phyloP scores from a whole-genome alignment of 2,797 vertebrate species.

The Syngnathus rostellatus region DNA sequence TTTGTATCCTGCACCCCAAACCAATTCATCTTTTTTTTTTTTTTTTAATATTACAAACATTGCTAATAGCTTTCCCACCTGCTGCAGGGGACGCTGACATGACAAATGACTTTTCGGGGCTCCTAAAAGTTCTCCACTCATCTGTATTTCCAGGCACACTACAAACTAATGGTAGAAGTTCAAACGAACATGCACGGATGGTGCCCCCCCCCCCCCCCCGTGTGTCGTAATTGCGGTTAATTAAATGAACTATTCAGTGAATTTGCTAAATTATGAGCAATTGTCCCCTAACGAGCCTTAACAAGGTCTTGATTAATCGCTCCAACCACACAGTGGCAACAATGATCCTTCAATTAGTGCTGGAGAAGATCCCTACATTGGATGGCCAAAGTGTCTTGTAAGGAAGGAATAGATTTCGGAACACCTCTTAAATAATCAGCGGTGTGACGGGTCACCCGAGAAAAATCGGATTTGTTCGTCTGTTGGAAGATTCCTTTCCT shows the following conservation, averaged over 20 bases:
- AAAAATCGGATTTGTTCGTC: no score
- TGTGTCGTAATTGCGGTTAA: constrained; percentile 54
- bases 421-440: background rate
- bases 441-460: background rate
- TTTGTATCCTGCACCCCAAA: constrained; percentile 12
- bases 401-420: background rate
- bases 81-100: constrained; percentile 47
- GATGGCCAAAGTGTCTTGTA: constrained; percentile 17
- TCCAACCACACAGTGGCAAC: constrained; percentile 45
- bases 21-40: constrained; percentile 22
- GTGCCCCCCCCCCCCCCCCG: constrained; percentile 23
- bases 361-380: constrained; percentile 23
- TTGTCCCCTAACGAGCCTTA: constrained; percentile 54
- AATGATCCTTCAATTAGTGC: constrained; percentile 58
- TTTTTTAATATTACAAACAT: constrained; percentile 26
- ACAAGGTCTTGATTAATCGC: constrained; percentile 61
- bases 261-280: constrained; percentile 60
- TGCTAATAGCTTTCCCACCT: constrained; percentile 51
- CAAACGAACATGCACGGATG: background rate
- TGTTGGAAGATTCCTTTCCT: no score
- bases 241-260: constrained; percentile 55
- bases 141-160: background rate
- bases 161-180: background rate
- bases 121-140: background rate
- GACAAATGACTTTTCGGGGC: constrained; percentile 34